Conservation (phyloP, 2,113 vertebrate genomes). For the Carettochelys insculpta region DNA sequence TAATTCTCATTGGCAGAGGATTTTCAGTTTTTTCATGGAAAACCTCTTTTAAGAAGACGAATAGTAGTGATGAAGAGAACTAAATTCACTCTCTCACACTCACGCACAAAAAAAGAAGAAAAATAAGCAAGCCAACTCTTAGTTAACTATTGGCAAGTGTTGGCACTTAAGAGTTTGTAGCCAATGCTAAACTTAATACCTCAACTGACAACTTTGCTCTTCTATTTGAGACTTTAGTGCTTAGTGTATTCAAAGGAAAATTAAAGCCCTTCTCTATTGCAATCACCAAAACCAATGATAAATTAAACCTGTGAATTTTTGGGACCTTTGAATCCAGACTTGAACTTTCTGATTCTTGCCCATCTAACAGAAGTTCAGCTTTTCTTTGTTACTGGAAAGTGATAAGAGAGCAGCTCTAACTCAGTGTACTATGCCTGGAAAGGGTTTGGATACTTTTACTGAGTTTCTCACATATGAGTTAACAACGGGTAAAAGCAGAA, state of each 20-base stretch:
- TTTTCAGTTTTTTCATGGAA: not conserved
- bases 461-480: not conserved
- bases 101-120: not conserved
- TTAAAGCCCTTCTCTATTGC: constrained; percentile 47
- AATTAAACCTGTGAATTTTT: constrained; percentile 27
- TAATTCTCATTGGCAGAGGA: not conserved
- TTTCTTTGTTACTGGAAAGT: constrained; percentile 33
- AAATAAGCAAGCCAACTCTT: not conserved
- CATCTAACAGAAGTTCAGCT: constrained; percentile 21
- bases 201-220: constrained; percentile 24
- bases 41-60: not conserved
- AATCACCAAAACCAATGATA: constrained; percentile 16
- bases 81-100: not conserved
- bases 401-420: constrained; percentile 15
- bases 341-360: not conserved
- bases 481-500: not conserved
- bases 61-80: not conserved
- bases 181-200: constrained; percentile 3
- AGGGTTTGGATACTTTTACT: not conserved
- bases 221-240: constrained; percentile 6
- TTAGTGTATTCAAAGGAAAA: not conserved
- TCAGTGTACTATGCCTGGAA: not conserved
- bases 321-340: not conserved
- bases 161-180: not conserved
- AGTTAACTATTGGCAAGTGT: not conserved